Evolutionary conservation across 2,113 vertebrate species (phyloP), one percentile per base, ranked within the genome.

Genomic region (Thomomys bottae): DNA sequence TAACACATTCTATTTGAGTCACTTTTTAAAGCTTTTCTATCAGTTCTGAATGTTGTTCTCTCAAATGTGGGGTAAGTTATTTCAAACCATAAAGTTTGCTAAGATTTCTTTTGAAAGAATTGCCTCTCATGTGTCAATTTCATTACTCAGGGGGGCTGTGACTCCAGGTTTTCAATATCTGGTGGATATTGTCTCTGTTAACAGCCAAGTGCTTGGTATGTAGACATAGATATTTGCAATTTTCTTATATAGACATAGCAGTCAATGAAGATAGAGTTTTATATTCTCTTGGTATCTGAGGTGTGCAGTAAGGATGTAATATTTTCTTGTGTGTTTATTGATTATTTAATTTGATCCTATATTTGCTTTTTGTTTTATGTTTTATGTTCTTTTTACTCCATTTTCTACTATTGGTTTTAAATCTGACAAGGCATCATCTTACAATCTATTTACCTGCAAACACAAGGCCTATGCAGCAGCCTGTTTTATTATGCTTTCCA

Each of bases 41-140:
- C 59, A 94, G 79, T 93, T 79, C 90, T 94, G 82, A 95, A 96
- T 96, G 97, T 95, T 97, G 87, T 87, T 94, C 64, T 94, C 81
- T 91, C 97, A 95, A 82, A 97, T 95, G 92, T 96, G 93, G 94
- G 92, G 73, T 95, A 97, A 96, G 93, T 96, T 97, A 96, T 97
- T 97, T 97, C 96, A 96, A 97, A 96, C 94, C 93, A 85, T 94
- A 92, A 94, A 95, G 78, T 96, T 96, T 97, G 90, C 89, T 96
- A 97, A 96, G 78, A 82, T 94, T 97, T 97, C 91, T 96, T 97
- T 97, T 96, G 96, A 96, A 97, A 96, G 95, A 94, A 96, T 96
- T 93, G 21, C 79, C 94, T 97, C 93, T 95, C 92, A 61, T 88
- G 77, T 97, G 96, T 97, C 86, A 15, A 54, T 54, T 54, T 54